Base-by-base conservation (phyloP, 2,888 invertebrate species). In the Neuroscelio doddi region DNA sequence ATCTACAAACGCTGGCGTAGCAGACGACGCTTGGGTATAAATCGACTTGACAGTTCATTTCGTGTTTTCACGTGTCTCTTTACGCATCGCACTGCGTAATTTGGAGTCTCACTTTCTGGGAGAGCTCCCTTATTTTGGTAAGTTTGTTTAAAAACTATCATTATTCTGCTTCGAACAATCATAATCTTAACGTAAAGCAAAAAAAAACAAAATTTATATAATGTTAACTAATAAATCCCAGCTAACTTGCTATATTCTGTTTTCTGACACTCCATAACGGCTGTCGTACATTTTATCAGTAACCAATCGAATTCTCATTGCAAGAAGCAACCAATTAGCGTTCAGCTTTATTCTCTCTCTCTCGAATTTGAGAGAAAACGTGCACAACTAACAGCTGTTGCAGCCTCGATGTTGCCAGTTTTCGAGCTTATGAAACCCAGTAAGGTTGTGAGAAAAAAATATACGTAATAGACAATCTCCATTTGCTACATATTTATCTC, bases 21-120 rank as follows among this genome's bases (percentile, higher is more conserved):
- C 80, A 80, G 80, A 80, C 80, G 80, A 80, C 75, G 74, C 70
- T 69, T 64, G 49, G 50, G 30, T 10, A 10, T 30, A 9, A 75
- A 76, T 29, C 76, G 77, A 78, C 75, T 80, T 79, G 80, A 80
- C 80, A 80, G 79, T 74, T 73, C 72, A 76, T 70, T 75, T 70
- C 62, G 76, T 73, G 73, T 77, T 76, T 79, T 80, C 80, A 80
- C 80, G 79, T 80, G 81, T 81, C 69, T 70, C 71, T 66, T 76
- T 63, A 68, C 73, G 74, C 73, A 74, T 78, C 77, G 70, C 74
- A 70, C 80, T 80, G 80, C 80, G 78, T 80, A 80, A 80, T 75
- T 79, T n/a, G 72, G 71, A 75, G 70, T 73, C 56, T 70, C 49
- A 72, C 73, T 75, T 79, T 74, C 76, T 76, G 81, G 79, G 79